A percentile compares a stretch with the other conserved stretches of the same genome.
These are phyloP conservation scores for Caradrina kadenii DNA, from an alignment of 2,888 invertebrate species.

Conservation along the genomic window DNA sequence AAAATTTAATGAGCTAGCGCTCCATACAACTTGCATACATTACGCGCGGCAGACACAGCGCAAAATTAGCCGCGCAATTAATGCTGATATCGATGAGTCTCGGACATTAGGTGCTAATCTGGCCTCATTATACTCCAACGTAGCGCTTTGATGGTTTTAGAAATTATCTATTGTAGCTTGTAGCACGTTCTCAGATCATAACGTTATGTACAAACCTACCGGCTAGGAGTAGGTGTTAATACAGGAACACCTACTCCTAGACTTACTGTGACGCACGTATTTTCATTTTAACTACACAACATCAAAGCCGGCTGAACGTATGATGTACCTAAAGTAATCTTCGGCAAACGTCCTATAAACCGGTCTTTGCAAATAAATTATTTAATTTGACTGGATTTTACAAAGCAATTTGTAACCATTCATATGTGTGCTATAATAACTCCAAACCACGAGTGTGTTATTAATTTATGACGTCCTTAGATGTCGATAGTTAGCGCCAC, in stretches of 20 bases:
- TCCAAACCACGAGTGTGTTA: conserved; percentile 14
- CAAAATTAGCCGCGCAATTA: conserved; percentile 43
- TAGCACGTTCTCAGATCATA: no score
- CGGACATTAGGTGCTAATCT: conserved; percentile 36
- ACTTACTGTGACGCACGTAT: no score
- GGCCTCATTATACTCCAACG: neutral
- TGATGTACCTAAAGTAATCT: no score
- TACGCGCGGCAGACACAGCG: neutral
- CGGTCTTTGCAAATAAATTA: neutral
- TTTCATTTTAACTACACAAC: no score
- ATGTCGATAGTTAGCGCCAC: conserved; percentile 42
- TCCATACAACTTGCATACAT: conserved; percentile 26
- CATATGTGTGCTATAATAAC: neutral
- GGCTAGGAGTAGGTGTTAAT: no score
- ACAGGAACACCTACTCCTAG: no score
- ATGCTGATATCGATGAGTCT: conserved; percentile 24
- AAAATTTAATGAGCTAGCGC: conserved; percentile 19
- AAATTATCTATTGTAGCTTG: neutral
- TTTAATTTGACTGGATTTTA: neutral
- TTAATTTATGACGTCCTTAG: conserved; percentile 33
- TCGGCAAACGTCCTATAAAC: no score
- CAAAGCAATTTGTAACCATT: conserved; percentile 23
- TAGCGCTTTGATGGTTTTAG: conserved; percentile 8
- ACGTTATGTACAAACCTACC: no score
- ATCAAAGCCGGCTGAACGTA: no score